Evolutionary conservation across 2,797 vertebrate species (phyloP), one percentile per base, ranked within the genome.

Genomic region (Myoxocephalus aenaeus): DNA sequence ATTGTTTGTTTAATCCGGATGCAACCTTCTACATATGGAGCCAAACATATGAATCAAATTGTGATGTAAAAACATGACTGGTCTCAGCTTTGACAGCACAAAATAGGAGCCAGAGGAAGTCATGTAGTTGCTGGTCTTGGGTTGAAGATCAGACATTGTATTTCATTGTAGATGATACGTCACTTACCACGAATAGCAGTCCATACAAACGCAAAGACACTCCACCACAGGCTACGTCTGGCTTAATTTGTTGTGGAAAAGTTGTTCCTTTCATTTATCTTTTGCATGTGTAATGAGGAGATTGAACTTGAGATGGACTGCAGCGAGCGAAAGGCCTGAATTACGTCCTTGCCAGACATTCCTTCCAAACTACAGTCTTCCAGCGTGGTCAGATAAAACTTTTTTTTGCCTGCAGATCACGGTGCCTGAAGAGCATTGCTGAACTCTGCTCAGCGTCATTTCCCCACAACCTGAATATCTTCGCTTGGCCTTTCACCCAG

Each of bases 401-500:
- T 44, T 17, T 44, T 44, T 44, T 17, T 69, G 59, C 25, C 62
- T 53, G 65, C 44, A 65, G 73, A 75, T 84, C 81, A 59, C 53
- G 63, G 58, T 13, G 59, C 50, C 58, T 1, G 32, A 20, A 50
- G 72, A 76, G 80, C 50, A 62, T 48, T 66, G 71, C 67, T 65
- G 53, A 83, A 70, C 59, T 53, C 29, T 1, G 44, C 72, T 70
- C 34, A 1, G 65, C 62, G 74, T 87, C 38, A 57, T 85, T 82
- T 85, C 70, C 74, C 74, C 63, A 54, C 81, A 77, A 70, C 65
- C 34, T 70, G 80, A 85, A 81, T 83, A 73, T 83, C 79, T 87
- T 82, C 32, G 0, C 58, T 69, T 65, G 76, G 76, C 87, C 80
- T 90, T 80, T 90, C 84, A 76, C 82, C 88, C 64, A 25, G 68